Evolutionary conservation across 2,797 vertebrate species (phyloP).

Genomic region (Ataeniobius toweri): DNA sequence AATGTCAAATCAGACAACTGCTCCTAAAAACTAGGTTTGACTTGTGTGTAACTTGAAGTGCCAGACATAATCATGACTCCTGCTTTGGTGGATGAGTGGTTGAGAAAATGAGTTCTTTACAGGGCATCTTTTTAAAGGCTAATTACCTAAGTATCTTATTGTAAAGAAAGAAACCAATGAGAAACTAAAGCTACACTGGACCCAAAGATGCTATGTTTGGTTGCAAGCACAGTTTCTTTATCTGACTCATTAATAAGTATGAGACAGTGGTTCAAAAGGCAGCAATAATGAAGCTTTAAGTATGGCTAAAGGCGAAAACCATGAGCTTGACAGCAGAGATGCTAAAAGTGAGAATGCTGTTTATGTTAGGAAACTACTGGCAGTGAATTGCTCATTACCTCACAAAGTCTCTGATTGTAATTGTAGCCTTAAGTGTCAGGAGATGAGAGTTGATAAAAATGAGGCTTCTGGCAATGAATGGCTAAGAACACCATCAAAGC

Average conservation of each 20-base stretch:
- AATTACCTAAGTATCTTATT: conserved; percentile 59
- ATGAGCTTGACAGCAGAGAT: conserved; percentile 8
- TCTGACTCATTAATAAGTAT: conserved; percentile 18
- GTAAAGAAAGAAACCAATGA: conserved; percentile 32
- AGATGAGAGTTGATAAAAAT: conserved; percentile 53
- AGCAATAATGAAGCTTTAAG: conserved; percentile 27
- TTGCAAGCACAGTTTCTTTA: conserved; percentile 21
- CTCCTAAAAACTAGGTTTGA: conserved; percentile 45
- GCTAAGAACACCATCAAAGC: conserved; percentile 40
- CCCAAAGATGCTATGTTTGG: conserved; percentile 19
- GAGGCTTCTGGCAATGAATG: conserved; percentile 54
- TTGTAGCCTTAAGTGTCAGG: conserved; percentile 57
- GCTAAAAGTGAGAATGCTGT: conserved; percentile 22
- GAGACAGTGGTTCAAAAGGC: conserved; percentile 21
- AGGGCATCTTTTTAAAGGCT: conserved; percentile 24
- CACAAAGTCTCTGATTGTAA: conserved; percentile 54
- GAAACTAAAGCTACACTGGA: conserved; percentile 35
- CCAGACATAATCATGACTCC: conserved; percentile 42
- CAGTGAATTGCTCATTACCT: conserved; percentile 60
- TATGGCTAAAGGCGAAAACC: conserved; percentile 29
- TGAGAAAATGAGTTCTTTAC: conserved; percentile 49
- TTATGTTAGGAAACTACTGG: conserved; percentile 39
- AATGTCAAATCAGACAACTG: conserved; percentile 53
- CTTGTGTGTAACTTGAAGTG: conserved; percentile 41
- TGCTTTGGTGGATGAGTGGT: conserved; percentile 37